Conservation (phyloP, 1,140 invertebrate species). For the Musca domestica region DNA sequence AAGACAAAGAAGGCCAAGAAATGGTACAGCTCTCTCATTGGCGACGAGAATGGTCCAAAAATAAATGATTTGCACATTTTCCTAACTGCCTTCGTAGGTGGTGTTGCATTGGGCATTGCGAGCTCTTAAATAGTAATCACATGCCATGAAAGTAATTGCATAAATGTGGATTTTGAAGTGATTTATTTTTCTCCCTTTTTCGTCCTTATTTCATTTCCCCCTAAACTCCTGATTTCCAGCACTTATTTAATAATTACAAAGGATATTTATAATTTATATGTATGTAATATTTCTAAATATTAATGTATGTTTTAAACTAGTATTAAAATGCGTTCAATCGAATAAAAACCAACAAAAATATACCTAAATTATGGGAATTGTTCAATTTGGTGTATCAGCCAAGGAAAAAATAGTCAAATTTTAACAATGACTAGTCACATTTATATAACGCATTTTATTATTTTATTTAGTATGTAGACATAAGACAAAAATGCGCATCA, state of each 20-base stretch:
- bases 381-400: no score
- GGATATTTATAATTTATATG: no score
- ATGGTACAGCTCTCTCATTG: conserved; percentile 69
- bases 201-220: background rate
- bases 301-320: conserved; percentile 12
- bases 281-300: background rate
- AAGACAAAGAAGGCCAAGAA: conserved; percentile 65
- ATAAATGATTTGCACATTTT: conserved; percentile 74
- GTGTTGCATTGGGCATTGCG: conserved; percentile 66
- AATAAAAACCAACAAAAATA: conserved; percentile 3
- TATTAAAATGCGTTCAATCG: conserved; percentile 17
- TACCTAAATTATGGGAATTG: no score
- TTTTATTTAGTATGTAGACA: no score
- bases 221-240: background rate
- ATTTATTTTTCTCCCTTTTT: conserved; percentile 2
- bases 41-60: conserved; percentile 62
- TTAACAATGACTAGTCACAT: no score
- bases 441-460: no score
- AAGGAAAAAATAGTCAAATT: no score
- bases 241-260: no score
- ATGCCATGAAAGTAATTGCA: background rate
- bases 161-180: conserved; percentile 2
- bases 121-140: conserved; percentile 31
- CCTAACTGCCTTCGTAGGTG: conserved; percentile 69
- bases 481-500: no score